Conservation (phyloP, 2,113 vertebrate species). For the Stigmatopora argus region DNA sequence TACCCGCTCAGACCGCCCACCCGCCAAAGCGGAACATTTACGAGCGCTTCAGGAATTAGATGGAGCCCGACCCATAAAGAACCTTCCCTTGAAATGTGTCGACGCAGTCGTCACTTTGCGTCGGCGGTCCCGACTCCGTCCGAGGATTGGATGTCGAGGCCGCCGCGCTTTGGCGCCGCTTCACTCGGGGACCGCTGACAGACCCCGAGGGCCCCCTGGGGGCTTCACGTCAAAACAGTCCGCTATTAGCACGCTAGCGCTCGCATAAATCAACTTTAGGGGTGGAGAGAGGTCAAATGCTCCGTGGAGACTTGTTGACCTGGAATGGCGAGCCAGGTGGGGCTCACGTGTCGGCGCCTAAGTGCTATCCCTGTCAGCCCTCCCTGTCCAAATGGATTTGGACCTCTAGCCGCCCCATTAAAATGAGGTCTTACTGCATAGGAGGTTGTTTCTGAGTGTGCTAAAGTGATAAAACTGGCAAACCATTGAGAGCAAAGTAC, state of each 20-base stretch:
- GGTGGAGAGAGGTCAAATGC: not conserved
- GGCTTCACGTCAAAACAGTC: not conserved
- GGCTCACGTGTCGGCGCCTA: not conserved
- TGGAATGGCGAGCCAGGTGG: not conserved
- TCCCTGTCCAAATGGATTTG: no score
- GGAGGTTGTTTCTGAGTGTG: no score
- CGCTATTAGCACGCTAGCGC: not conserved
- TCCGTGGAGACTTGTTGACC: not conserved
- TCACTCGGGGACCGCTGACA: not conserved
- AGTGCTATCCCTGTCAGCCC: no score
- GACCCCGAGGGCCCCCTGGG: not conserved
- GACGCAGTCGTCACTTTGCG: not conserved
- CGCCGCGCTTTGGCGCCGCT: not conserved
- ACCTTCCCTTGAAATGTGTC: no score
- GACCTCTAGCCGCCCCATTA: no score
- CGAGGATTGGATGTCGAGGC: not conserved
- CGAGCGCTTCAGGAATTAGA: not conserved
- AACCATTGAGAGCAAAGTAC: no score
- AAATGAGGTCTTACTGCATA: no score
- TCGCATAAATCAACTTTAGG: not conserved
- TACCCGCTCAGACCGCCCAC: not conserved
- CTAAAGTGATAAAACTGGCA: no score
- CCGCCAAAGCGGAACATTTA: not conserved
- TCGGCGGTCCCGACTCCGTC: not conserved
- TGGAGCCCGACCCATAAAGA: not conserved